These are phyloP conservation scores for Cecidostiba fungosa DNA, from an alignment of 2,888 invertebrate species.

Conservation along the genomic window DNA sequence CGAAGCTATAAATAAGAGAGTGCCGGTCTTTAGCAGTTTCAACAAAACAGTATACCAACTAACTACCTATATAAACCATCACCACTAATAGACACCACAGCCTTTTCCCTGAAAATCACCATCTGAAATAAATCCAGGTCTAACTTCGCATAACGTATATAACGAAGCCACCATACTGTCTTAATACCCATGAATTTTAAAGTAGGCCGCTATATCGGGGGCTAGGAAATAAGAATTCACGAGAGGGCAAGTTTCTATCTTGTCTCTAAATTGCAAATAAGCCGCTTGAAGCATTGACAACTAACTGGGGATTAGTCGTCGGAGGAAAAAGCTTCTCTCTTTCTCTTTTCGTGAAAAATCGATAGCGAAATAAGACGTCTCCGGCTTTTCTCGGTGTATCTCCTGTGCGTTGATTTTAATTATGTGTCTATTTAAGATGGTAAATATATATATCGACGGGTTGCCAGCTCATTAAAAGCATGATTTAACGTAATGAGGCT, in stretches of 20 bases:
- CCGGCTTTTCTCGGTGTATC: background rate
- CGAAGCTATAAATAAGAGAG: no score
- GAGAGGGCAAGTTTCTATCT: background rate
- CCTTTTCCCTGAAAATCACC: no score
- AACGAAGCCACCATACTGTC: no score
- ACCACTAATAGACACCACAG: no score
- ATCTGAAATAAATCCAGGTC: no score
- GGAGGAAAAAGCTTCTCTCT: background rate
- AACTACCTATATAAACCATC: no score
- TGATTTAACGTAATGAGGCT: constrained; percentile 10
- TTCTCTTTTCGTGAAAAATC: background rate
- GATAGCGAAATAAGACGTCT: background rate
- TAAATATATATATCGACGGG: background rate
- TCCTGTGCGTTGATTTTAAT: background rate
- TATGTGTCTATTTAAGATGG: background rate
- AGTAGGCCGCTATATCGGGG: background rate
- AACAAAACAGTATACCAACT: no score
- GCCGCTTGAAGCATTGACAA: constrained; percentile 37
- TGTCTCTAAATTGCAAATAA: constrained; percentile 44
- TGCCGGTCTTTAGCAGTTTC: no score
- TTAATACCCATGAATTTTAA: background rate
- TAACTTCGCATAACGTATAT: no score
- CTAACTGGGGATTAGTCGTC: constrained; percentile 13
- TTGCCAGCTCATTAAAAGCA: constrained; percentile 1
- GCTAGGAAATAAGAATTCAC: constrained; percentile 18